phyloP scores from a whole-genome alignment of 2,113 vertebrate species.

The Artemisiospiza belli region DNA sequence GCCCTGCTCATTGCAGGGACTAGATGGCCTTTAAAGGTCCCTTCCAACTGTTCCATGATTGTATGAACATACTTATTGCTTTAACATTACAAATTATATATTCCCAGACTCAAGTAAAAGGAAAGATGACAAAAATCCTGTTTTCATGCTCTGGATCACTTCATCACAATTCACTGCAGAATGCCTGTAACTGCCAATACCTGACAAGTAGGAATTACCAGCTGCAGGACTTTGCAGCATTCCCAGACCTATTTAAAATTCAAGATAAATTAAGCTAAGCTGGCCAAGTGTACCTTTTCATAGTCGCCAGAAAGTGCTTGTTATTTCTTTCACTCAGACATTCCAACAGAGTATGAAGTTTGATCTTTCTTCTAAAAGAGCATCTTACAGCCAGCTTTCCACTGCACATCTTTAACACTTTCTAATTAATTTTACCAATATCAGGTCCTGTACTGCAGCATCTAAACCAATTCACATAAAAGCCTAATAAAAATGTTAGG shows the following conservation, averaged over 20 bases:
- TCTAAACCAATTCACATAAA: background rate
- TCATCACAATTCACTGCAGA: conserved; percentile 17
- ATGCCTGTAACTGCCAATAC: background rate
- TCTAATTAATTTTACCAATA: background rate
- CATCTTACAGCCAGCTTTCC: background rate
- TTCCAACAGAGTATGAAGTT: background rate
- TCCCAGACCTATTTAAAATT: conserved; percentile 54
- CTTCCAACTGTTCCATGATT: background rate
- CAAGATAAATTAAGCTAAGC: conserved; percentile 35
- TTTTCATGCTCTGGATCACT: background rate
- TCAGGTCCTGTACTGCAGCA: background rate
- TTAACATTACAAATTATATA: background rate
- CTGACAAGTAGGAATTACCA: conserved; percentile 6
- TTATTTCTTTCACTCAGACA: conserved; percentile 7
- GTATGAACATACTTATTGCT: background rate
- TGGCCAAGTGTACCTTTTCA: background rate
- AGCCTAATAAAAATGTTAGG: background rate
- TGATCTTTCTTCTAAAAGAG: background rate
- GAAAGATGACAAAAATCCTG: background rate
- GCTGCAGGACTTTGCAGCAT: background rate
- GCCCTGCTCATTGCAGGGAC: background rate
- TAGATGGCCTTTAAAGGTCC: background rate
- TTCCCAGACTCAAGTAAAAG: background rate
- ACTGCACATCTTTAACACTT: background rate
- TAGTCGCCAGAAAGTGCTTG: background rate